These are phyloP conservation scores for Euzophera pinguis DNA, from an alignment of 2,888 invertebrate genomes.

Conservation along the genomic window DNA sequence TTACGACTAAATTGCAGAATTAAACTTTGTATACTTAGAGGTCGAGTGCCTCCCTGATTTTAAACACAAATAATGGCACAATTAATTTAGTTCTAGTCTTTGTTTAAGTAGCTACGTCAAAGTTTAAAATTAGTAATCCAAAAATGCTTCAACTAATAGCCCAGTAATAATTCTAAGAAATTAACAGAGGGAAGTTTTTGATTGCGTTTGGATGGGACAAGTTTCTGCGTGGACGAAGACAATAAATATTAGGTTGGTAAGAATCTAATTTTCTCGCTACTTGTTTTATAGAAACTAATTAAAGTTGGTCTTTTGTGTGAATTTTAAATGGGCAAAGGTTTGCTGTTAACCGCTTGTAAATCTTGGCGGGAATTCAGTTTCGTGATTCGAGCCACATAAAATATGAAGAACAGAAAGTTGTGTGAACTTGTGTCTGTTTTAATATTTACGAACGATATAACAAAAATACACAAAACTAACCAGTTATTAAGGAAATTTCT, in stretches of 20 bases:
- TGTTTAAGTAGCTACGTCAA: not conserved
- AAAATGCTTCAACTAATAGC: not conserved
- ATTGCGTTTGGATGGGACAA: slow-evolving; percentile 18
- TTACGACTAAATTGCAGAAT: too few relatives aligned
- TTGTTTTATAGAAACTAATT: slow-evolving; percentile 23
- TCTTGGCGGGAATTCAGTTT: slow-evolving; percentile 22
- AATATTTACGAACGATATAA: too few relatives aligned
- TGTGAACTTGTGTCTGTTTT: too few relatives aligned
- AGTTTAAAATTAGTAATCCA: not conserved
- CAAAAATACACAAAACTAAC: too few relatives aligned
- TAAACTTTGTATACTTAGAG: too few relatives aligned
- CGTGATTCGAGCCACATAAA: too few relatives aligned
- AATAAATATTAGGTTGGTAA: slow-evolving; percentile 28
- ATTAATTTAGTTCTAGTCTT: not conserved
- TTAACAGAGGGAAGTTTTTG: slow-evolving; percentile 12
- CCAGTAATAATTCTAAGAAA: not conserved
- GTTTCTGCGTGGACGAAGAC: slow-evolving; percentile 12
- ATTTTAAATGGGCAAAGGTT: slow-evolving; percentile 37
- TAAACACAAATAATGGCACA: too few relatives aligned
- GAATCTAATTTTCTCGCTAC: slow-evolving; percentile 28
- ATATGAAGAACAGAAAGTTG: too few relatives aligned
- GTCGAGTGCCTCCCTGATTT: too few relatives aligned
- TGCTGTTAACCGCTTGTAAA: slow-evolving; percentile 33
- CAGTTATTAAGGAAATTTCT: too few relatives aligned
- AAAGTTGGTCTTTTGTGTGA: slow-evolving; percentile 38